Evolutionary conservation across 2,113 vertebrate genomes (phyloP).

Genomic region (Myanophis thanlyinensis): DNA sequence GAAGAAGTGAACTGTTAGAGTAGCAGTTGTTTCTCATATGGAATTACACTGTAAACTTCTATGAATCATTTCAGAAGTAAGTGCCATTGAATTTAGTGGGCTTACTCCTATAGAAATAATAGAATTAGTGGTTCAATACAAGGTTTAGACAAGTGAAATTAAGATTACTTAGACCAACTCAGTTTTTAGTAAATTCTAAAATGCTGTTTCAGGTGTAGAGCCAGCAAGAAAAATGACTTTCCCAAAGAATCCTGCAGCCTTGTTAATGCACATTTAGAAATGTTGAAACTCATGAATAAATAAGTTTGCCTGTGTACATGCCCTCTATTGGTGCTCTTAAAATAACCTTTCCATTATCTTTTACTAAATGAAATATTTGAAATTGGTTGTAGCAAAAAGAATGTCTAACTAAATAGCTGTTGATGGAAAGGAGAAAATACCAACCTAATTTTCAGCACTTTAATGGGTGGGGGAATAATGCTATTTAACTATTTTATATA

Average conservation of each 20-base stretch:
- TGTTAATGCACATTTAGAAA: fast-evolving
- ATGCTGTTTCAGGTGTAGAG: background rate
- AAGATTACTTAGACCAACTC: background rate
- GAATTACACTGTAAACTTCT: background rate
- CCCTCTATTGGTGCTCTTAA: conserved; percentile 18
- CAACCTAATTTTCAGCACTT: conserved; percentile 6
- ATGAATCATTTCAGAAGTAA: background rate
- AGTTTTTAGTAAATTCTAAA: background rate
- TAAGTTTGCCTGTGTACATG: fast-evolving
- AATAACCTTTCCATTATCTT: conserved; percentile 20
- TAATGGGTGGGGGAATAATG: background rate
- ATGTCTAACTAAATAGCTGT: background rate
- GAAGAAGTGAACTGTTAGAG: background rate
- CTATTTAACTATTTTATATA: background rate
- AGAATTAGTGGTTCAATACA: background rate
- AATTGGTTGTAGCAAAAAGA: background rate
- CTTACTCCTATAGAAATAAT: background rate
- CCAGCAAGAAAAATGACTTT: background rate
- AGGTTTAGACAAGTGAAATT: background rate
- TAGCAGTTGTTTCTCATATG: background rate
- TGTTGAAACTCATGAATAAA: background rate
- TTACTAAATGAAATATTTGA: background rate
- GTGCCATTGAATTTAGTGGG: background rate
- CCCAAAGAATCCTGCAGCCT: background rate
- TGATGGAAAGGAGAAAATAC: background rate